phyloP scores from a whole-genome alignment of 2,113 vertebrate species.

The Mesitornis unicolor region DNA sequence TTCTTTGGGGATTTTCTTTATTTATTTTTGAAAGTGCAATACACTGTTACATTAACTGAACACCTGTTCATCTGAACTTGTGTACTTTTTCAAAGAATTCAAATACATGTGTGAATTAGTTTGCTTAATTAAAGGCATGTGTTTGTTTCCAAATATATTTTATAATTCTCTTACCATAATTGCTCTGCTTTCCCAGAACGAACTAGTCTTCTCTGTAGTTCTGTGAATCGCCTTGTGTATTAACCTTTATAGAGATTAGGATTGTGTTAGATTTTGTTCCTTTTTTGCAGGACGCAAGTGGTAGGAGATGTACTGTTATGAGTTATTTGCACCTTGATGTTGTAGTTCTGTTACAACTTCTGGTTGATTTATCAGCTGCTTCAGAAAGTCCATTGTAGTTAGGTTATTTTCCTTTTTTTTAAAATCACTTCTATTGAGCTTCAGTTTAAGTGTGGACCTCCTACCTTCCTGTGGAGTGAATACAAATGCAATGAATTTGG shows the following conservation, averaged over 20 bases:
- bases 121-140: neutral
- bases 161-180: neutral
- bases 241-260: neutral
- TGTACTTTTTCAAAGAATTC: neutral
- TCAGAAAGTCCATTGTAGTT: neutral
- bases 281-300: neutral
- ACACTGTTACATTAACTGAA: neutral
- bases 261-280: neutral
- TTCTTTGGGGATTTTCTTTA: neutral
- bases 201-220: neutral
- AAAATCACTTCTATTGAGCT: neutral
- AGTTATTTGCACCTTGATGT: neutral
- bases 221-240: neutral
- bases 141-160: neutral
- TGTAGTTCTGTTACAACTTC: neutral
- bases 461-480: neutral
- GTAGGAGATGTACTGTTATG: neutral
- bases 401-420: neutral
- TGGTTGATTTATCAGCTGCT: neutral
- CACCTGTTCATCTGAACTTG: neutral
- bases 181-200: neutral
- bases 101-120: neutral
- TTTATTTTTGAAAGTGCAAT: neutral
- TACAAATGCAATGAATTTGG: neutral
- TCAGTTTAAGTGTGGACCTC: neutral